Conservation (phyloP, 37 sponge, comb jelly and placozoan species). For the Eunapius fragilis region DNA sequence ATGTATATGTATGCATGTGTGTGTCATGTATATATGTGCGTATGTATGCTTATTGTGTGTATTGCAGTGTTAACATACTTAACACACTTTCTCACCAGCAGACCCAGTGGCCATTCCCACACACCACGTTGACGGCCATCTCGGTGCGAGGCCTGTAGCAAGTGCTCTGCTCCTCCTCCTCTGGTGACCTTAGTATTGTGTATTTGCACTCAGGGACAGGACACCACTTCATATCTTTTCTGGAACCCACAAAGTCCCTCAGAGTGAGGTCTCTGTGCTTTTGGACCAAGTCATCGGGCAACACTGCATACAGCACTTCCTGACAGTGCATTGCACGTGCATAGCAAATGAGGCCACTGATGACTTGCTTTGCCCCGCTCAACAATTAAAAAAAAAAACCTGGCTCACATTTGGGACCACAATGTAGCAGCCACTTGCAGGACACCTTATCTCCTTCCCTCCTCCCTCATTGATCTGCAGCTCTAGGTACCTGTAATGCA, state of each 20-base stretch:
- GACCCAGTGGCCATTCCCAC: conserved; percentile 76
- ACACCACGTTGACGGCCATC: conserved; percentile 63
- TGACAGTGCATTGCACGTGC: not conserved
- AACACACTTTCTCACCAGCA: conserved; percentile 85
- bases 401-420: conserved; percentile 78
- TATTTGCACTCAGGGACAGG: conserved; percentile 73
- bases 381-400: too few relatives aligned
- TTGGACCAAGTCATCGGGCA: conserved; percentile 58
- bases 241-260: conserved; percentile 82
- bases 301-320: conserved; percentile 66
- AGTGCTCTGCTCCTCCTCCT: not conserved
- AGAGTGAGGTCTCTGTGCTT: conserved; percentile 73
- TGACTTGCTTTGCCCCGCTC: too few relatives aligned
- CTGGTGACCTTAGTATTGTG: conserved; percentile 22
- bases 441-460: conserved; percentile 80
- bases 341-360: too few relatives aligned
- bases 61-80: too few relatives aligned
- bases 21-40: too few relatives aligned
- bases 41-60: too few relatives aligned
- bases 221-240: conserved; percentile 83
- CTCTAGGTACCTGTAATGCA: conserved; percentile 21
- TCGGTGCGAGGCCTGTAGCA: too few relatives aligned
- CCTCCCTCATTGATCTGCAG: conserved; percentile 65
- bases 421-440: conserved; percentile 77
- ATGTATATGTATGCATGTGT: too few relatives aligned